These are phyloP conservation scores for Camptogramma bilineatum DNA, from an alignment of 2,888 invertebrate genomes.

Conservation along the genomic window DNA sequence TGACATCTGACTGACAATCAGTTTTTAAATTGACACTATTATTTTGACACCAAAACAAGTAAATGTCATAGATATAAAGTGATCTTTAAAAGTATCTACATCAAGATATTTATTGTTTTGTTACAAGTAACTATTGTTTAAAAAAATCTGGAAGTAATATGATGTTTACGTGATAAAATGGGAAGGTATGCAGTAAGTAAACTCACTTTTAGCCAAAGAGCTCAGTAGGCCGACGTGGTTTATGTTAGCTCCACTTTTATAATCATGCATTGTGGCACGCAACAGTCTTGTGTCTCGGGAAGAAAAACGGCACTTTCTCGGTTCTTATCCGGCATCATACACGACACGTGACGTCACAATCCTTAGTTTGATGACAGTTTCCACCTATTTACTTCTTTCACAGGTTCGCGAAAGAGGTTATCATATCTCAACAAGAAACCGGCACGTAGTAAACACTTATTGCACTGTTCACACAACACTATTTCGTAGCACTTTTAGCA, in stretches of 20 bases:
- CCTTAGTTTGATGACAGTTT: slow-evolving; percentile 70
- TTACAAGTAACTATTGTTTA: background rate
- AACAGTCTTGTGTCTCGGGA: slow-evolving; percentile 71
- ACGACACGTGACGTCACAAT: slow-evolving; percentile 79
- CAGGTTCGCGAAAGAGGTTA: slow-evolving; percentile 65
- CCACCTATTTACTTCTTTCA: slow-evolving; percentile 65
- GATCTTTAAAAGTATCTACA: too few species aligned
- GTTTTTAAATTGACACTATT: too few species aligned
- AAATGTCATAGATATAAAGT: too few species aligned
- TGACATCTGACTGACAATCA: too few species aligned
- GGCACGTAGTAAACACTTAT: slow-evolving; percentile 71
- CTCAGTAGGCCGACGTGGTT: slow-evolving; percentile 79
- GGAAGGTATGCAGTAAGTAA: slow-evolving; percentile 49
- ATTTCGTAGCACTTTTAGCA: slow-evolving; percentile 72
- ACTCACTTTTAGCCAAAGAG: slow-evolving; percentile 82
- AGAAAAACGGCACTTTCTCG: slow-evolving; percentile 78
- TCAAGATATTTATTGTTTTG: too few species aligned
- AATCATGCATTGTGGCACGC: slow-evolving; percentile 79
- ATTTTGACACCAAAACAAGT: too few species aligned
- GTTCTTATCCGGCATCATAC: slow-evolving; percentile 82
- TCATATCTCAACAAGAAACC: slow-evolving; percentile 60
- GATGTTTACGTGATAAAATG: slow-evolving; percentile 26
- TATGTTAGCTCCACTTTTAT: slow-evolving; percentile 79
- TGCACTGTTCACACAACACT: slow-evolving; percentile 73
- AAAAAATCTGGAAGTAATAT: background rate